Conservation (phyloP, 2,888 invertebrate genomes). For the Oeneis ivallda region DNA sequence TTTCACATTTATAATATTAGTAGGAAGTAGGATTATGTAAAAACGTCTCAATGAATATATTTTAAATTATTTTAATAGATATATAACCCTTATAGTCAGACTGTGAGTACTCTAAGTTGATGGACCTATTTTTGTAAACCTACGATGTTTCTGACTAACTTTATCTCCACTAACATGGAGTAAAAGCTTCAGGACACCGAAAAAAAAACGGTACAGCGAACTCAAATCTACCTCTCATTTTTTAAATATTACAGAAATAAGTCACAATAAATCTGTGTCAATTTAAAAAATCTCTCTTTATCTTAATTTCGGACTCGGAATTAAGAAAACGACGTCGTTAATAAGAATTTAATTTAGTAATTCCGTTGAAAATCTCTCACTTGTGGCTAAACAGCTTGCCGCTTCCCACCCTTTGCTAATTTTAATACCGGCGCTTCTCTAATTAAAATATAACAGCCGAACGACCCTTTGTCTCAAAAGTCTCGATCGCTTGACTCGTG, state of each 20-base stretch:
- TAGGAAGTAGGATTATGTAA: too few relatives aligned
- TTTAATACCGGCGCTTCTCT: conserved; percentile 53
- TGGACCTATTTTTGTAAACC: too few relatives aligned
- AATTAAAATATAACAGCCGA: conserved; percentile 62
- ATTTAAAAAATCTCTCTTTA: conserved; percentile 17
- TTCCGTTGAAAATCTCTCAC: conserved; percentile 42
- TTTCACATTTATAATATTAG: too few relatives aligned
- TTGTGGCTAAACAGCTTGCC: conserved; percentile 46
- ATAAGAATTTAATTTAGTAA: conserved; percentile 51
- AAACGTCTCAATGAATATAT: too few relatives aligned
- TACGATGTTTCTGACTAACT: too few relatives aligned
- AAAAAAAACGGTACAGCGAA: too few relatives aligned
- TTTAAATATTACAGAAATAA: conserved; percentile 4
- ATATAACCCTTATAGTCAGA: too few relatives aligned
- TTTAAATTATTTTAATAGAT: too few relatives aligned
- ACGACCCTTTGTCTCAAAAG: conserved; percentile 45
- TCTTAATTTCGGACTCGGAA: conserved; percentile 23
- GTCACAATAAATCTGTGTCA: conserved; percentile 10
- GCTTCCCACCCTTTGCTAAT: conserved; percentile 47
- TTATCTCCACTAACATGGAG: not conserved
- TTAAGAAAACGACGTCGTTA: conserved; percentile 33
- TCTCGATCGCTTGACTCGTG: not conserved
- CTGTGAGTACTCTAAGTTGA: too few relatives aligned
- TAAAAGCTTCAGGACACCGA: too few relatives aligned
- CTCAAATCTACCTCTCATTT: not conserved